A percentile compares a stretch with the other conserved stretches of the same genome.
Conservation (phyloP, 1,140 invertebrate species). For the Heliconius nattereri region DNA sequence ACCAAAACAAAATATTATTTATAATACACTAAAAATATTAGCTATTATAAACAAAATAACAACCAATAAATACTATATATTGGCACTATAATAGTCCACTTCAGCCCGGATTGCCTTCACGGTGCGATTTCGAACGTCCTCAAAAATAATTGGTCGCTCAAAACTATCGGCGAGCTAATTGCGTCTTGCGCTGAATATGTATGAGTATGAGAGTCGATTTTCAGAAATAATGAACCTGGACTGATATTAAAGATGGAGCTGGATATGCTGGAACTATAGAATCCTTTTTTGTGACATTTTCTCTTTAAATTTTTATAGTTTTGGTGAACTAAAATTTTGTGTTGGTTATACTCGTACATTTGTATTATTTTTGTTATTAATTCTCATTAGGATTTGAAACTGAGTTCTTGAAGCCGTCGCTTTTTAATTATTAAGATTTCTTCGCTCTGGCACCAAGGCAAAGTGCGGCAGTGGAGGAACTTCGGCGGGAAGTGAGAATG, state of each 20-base stretch:
- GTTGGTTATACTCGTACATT: too few species aligned
- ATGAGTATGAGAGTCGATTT: constrained; percentile 18
- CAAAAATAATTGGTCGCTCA: constrained; percentile 19
- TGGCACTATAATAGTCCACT: constrained; percentile 3
- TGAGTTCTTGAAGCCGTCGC: too few species aligned
- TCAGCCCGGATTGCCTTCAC: neutral
- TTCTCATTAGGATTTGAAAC: too few species aligned
- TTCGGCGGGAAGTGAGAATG: too few species aligned
- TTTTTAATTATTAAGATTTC: too few species aligned
- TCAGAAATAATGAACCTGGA: constrained; percentile 17
- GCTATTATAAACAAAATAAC: neutral
- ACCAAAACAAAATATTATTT: too few species aligned
- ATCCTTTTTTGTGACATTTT: constrained; percentile 3
- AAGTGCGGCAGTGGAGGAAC: too few species aligned
- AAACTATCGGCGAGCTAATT: constrained; percentile 20
- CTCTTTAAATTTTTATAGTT: neutral
- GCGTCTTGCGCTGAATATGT: constrained; percentile 21
- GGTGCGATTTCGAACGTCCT: neutral
- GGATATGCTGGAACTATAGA: neutral
- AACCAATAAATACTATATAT: neutral
- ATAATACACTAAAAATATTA: neutral
- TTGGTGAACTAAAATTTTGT: too few species aligned
- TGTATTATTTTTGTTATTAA: too few species aligned
- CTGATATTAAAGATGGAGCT: neutral
- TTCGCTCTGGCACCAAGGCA: too few species aligned